phyloP scores from a whole-genome alignment of 2,113 vertebrate species.

The Copsychus sechellarum region DNA sequence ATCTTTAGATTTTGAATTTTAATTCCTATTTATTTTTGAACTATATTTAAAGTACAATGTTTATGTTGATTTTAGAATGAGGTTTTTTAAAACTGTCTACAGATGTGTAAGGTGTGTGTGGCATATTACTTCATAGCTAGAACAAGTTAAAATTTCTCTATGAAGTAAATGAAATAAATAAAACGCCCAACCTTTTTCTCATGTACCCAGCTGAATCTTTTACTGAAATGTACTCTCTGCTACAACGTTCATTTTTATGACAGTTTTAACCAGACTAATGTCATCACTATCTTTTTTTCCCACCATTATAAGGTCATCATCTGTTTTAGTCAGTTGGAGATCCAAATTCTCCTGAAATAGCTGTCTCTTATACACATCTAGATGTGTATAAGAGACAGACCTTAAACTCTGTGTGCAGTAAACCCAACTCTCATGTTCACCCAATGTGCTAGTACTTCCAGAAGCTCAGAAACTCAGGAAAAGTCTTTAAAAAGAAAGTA shows the following conservation, averaged over 20 bases:
- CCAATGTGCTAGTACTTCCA: neutral
- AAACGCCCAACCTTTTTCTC: rapidly evolving
- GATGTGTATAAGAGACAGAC: too few relatives aligned
- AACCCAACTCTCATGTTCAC: neutral
- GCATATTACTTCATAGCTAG: too few relatives aligned
- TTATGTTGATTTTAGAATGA: neutral
- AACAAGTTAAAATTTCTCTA: neutral
- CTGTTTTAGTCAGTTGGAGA: neutral
- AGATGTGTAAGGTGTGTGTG: neutral
- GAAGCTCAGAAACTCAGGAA: neutral
- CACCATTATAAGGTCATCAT: neutral
- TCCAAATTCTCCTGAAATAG: neutral
- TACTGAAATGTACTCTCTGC: neutral
- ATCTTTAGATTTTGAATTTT: neutral
- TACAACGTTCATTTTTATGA: neutral
- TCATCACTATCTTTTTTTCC: neutral
- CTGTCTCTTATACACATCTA: too few relatives aligned
- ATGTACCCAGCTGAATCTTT: neutral
- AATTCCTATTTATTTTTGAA: neutral
- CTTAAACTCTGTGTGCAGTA: neutral
- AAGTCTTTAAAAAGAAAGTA: neutral
- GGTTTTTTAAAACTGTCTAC: neutral
- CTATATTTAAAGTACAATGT: neutral
- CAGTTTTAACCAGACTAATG: neutral
- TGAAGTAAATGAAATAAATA: neutral